phyloP scores from a whole-genome alignment of 2,113 vertebrate genomes.

The Crotalus viridis region DNA sequence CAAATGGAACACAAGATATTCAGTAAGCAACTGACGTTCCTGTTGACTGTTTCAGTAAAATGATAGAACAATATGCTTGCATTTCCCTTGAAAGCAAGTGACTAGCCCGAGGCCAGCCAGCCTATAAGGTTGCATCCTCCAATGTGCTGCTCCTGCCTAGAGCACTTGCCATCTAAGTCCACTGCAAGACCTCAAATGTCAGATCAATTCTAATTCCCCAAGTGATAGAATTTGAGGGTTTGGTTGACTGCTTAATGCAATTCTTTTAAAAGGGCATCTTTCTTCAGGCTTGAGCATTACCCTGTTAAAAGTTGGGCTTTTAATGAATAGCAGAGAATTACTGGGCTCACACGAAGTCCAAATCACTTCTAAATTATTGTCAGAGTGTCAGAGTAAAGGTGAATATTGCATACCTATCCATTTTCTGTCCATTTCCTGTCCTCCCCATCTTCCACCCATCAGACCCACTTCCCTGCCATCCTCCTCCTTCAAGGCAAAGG shows the following conservation, averaged over 20 bases:
- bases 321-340: not conserved
- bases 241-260: not conserved
- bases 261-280: not conserved
- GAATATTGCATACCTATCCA: not conserved
- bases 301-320: not conserved
- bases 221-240: not conserved
- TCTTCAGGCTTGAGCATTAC: not conserved
- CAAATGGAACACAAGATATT: not conserved
- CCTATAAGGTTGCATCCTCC: not conserved
- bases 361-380: not conserved
- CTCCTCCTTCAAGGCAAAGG: too few species aligned
- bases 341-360: not conserved
- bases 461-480: too few species aligned
- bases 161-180: not conserved
- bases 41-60: not conserved
- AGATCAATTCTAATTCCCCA: not conserved
- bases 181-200: not conserved
- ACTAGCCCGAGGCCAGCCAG: not conserved
- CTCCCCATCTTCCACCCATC: too few species aligned
- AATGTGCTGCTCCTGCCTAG: not conserved
- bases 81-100: not conserved
- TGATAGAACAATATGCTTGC: not conserved
- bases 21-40: not conserved
- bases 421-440: not conserved
- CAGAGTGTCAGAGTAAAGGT: not conserved